These are phyloP conservation scores for Reticulitermes speratus DNA, from an alignment of 1,140 invertebrate species.

Conservation along the genomic window DNA sequence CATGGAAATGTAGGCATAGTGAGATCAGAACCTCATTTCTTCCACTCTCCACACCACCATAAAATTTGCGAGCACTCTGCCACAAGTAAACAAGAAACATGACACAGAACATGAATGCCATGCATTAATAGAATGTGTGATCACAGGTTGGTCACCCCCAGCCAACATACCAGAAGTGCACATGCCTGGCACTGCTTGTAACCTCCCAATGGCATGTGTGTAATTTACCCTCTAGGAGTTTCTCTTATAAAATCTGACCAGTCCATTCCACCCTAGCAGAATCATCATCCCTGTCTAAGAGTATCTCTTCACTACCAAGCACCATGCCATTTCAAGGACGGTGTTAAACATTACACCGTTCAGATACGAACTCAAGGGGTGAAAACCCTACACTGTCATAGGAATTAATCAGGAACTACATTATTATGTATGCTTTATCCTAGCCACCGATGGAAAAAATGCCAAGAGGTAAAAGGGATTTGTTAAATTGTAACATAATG, in stretches of 20 bases:
- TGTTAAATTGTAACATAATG: not conserved
- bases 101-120: not conserved
- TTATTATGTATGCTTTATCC: not conserved
- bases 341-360: not conserved
- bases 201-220: not conserved
- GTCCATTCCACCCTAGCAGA: not conserved
- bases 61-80: not conserved
- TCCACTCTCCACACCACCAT: not conserved
- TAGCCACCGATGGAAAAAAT: not conserved
- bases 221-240: not conserved
- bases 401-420: constrained; percentile 6
- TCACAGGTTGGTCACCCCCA: not conserved
- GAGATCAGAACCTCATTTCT: constrained; percentile 1
- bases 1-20: not conserved
- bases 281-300: not conserved
- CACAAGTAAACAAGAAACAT: not conserved
- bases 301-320: not conserved
- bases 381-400: not conserved
- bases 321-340: not conserved
- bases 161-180: not conserved
- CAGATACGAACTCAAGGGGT: not conserved
- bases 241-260: not conserved
- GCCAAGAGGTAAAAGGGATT: not conserved
- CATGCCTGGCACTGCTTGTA: not conserved
- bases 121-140: not conserved